A percentile compares a stretch with the other conserved stretches of the same genome.
phyloP scores from a whole-genome alignment of 1,140 invertebrate genomes.

The Lycorma delicatula region DNA sequence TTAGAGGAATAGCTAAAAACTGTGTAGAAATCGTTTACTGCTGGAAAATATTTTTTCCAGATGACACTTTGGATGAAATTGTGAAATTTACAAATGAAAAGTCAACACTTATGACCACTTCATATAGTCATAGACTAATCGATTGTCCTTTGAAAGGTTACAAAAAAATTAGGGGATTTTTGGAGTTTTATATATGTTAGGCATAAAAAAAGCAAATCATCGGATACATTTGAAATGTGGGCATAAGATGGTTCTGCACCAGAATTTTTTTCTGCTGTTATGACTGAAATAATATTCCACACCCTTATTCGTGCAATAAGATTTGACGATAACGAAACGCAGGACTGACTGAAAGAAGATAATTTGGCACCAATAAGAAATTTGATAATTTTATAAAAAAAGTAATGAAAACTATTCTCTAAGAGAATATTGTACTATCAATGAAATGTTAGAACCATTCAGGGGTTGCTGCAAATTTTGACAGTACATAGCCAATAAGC shows the following conservation, averaged over 20 bases:
- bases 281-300: neutral
- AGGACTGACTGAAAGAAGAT: neutral
- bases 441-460: conserved; percentile 12
- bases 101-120: neutral
- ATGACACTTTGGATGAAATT: neutral
- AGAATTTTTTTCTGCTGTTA: neutral
- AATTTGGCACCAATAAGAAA: neutral
- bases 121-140: neutral
- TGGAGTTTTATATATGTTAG: neutral
- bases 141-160: neutral
- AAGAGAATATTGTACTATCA: conserved; percentile 1
- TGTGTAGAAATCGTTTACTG: neutral
- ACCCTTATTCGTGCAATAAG: neutral
- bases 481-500: conserved; percentile 6
- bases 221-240: neutral
- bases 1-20: neutral
- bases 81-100: neutral
- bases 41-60: neutral
- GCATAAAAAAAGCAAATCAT: neutral
- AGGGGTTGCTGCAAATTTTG: conserved; percentile 3
- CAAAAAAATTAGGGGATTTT: neutral
- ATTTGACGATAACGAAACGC: neutral
- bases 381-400: neutral
- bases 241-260: neutral
- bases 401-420: neutral